These are phyloP conservation scores for Crambe crambe DNA, from an alignment of 37 sponge, comb jelly and placozoan genomes.

Conservation along the genomic window DNA sequence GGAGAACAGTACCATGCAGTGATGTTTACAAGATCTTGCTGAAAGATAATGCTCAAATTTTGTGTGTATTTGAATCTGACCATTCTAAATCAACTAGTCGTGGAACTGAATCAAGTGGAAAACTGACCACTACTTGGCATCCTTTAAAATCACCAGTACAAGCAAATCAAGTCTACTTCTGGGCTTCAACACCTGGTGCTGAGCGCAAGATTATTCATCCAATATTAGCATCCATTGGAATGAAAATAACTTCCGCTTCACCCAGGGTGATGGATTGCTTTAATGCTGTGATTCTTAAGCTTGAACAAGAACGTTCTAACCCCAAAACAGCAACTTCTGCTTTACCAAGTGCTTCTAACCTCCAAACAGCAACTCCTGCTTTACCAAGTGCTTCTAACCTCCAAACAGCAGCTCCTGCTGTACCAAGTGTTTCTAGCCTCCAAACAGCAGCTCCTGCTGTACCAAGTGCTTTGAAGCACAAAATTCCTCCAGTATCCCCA, in stretches of 20 bases:
- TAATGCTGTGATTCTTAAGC: slow-evolving; percentile 6
- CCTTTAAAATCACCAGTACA: not conserved
- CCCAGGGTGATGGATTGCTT: slow-evolving; percentile 10
- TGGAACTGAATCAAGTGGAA: no score
- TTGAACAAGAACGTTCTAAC: not conserved
- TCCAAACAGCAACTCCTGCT: no score
- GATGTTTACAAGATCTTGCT: not conserved
- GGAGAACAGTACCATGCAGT: not conserved
- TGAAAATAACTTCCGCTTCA: slow-evolving; percentile 51
- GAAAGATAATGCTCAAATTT: slow-evolving; percentile 4
- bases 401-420: no score
- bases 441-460: no score
- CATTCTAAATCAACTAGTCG: no score
- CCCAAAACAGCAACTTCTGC: no score
- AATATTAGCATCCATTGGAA: slow-evolving; percentile 35
- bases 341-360: no score
- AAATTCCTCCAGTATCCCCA: slow-evolving; percentile 10
- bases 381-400: no score
- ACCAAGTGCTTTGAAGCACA: no score
- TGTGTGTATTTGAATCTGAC: not conserved
- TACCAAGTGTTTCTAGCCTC: no score
- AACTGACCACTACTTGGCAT: not conserved
- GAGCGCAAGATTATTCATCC: slow-evolving; percentile 4
- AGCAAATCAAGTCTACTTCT: slow-evolving; percentile 25
- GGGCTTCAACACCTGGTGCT: not conserved